Evolutionary conservation across 2,888 invertebrate species (phyloP).

Genomic region (Augiades crinisus): DNA sequence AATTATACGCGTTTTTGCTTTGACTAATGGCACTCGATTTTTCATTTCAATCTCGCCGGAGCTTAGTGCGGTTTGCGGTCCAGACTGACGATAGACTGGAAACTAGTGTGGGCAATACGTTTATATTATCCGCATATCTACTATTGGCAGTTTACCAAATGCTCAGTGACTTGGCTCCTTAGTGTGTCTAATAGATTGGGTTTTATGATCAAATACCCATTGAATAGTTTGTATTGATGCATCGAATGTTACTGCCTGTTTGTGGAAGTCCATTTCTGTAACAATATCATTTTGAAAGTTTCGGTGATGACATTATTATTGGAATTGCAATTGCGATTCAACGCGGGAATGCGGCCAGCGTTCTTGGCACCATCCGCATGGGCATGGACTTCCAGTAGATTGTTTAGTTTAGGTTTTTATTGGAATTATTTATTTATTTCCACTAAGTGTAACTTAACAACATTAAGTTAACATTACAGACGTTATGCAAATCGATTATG

Average conservation of each 20-base stretch:
- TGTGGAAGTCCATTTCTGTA: background rate
- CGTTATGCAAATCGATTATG: too few species aligned
- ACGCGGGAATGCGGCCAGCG: too few species aligned
- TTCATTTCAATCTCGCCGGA: conserved; percentile 4
- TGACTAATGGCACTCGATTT: background rate
- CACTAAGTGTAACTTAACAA: too few species aligned
- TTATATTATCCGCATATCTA: background rate
- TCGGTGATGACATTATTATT: background rate
- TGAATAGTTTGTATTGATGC: background rate
- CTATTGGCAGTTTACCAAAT: conserved; percentile 14
- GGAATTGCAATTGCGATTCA: too few species aligned
- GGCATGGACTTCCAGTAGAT: too few species aligned
- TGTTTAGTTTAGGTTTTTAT: too few species aligned
- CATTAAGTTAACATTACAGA: too few species aligned
- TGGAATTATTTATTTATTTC: too few species aligned
- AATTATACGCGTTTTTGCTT: conserved; percentile 9
- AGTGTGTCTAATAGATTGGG: background rate
- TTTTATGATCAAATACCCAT: background rate
- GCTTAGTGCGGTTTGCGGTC: conserved; percentile 10
- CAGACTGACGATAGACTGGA: background rate
- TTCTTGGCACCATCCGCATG: too few species aligned
- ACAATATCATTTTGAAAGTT: background rate
- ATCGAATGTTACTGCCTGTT: background rate
- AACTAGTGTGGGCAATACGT: background rate
- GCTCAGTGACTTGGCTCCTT: conserved; percentile 3